Base-by-base conservation (phyloP, 2,888 invertebrate species). In the Unio delphinus region DNA sequence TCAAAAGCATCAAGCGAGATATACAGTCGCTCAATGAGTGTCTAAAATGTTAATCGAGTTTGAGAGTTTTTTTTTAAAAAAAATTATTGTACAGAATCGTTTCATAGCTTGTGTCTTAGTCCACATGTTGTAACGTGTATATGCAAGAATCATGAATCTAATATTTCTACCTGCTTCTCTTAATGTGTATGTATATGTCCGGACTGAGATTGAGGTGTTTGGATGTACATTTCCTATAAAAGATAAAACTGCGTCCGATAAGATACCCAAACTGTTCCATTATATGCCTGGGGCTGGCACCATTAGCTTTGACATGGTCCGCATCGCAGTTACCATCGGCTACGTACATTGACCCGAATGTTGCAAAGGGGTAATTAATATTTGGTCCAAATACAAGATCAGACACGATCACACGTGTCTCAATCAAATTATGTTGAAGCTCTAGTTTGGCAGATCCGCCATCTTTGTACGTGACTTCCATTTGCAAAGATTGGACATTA, bases 301-400 rank as follows among this genome's bases (percentile, higher is more conserved):
- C 78, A 64, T 85, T 79, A 15, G 78, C 70, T 45, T 73, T 77
- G 18, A 83, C 71, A 65, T 76, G 76, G 66, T 84, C 82, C 1
- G 81, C 81, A 45, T 84, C 82, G 55, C 74, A 76, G 60, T 81
- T 81, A 7, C 82, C 82, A 62, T 81, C 81, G 4, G 67, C 63
- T 15, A 84, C 80, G 68, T 78, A 84, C 84, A 84, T 84, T 6
- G 84, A 84, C 30, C 83, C 71, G 57, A 83, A 79, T 15, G 81
- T 82, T 20, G 82, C 74, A 65, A 83, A 83, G 17, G 83, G 83
- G 57, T 69, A 80, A 45, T 73, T 58, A 0, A 72, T 75, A 61
- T 73, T 70, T 65, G 71, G 70, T 15, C 72, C 68, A 11, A 80
- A 75, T 11, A 64, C 54, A 20, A 82, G 59, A 57, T 79, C 71